These are phyloP conservation scores for Chelonoidis abingdonii DNA, from an alignment of 2,113 vertebrate genomes.

Conservation along the genomic window DNA sequence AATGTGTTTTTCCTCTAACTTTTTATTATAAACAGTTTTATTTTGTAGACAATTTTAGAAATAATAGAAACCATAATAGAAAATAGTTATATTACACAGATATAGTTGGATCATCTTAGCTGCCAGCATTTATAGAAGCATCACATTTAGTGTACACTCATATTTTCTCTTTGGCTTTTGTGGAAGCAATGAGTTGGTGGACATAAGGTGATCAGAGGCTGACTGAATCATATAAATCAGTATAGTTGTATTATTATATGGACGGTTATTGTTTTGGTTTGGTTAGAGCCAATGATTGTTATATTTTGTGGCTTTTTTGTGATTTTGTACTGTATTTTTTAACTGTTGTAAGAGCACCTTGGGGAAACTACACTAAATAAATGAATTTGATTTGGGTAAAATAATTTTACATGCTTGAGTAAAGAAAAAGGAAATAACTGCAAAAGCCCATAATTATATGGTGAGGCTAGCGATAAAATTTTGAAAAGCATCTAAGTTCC, in stretches of 20 bases:
- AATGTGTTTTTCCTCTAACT: neutral
- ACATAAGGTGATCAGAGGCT: neutral
- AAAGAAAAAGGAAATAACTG: neutral
- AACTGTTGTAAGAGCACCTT: neutral
- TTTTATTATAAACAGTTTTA: neutral
- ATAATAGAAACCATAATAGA: neutral
- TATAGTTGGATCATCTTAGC: neutral
- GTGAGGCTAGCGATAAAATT: neutral
- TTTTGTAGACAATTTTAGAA: neutral
- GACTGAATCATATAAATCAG: neutral
- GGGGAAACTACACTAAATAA: neutral
- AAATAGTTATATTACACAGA: neutral
- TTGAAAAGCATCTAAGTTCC: neutral
- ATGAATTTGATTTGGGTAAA: neutral
- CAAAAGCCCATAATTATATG: neutral
- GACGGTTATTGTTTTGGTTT: neutral
- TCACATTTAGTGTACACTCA: neutral
- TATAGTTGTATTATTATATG: neutral
- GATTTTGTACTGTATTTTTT: neutral
- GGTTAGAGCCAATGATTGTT: neutral
- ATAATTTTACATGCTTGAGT: neutral
- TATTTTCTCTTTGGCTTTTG: neutral
- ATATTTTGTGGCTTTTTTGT: neutral
- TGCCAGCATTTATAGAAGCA: neutral
- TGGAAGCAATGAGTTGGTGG: neutral